These are phyloP conservation scores for Dasypus novemcinctus DNA, from an alignment of 2,113 vertebrate species.

Conservation along the genomic window DNA sequence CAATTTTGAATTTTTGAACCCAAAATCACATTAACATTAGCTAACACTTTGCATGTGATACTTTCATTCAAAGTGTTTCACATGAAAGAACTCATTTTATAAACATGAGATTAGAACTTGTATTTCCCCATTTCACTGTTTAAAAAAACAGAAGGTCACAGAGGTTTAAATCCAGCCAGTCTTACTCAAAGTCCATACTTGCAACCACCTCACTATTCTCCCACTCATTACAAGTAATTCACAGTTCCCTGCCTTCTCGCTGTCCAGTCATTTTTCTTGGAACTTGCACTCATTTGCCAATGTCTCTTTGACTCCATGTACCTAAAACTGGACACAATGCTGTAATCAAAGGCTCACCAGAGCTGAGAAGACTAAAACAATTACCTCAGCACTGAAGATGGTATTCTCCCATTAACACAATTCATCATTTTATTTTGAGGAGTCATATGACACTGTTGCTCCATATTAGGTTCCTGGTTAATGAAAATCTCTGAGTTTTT, in stretches of 20 bases:
- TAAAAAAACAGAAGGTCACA: not conserved
- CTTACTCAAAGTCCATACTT: not conserved
- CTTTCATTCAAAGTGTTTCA: not conserved
- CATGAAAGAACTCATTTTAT: not conserved
- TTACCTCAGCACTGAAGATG: not conserved
- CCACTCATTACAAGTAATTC: not conserved
- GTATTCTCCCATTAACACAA: not conserved
- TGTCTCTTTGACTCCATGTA: not conserved
- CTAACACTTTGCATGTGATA: not conserved
- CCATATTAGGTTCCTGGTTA: not conserved
- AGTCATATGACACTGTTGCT: not conserved
- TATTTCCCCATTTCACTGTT: not conserved
- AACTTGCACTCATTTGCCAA: not conserved
- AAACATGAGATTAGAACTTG: not conserved
- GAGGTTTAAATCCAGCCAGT: not conserved
- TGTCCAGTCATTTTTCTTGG: not conserved
- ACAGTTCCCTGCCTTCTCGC: not conserved
- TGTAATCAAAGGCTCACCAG: not conserved
- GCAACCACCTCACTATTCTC: not conserved
- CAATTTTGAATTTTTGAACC: not conserved
- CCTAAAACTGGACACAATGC: not conserved
- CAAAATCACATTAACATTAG: conserved; percentile 19
- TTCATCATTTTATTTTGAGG: not conserved
- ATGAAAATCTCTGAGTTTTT: not conserved
- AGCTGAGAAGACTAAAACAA: not conserved